Base-by-base conservation (phyloP, 1,140 invertebrate species). In the Triops longicaudatus region DNA sequence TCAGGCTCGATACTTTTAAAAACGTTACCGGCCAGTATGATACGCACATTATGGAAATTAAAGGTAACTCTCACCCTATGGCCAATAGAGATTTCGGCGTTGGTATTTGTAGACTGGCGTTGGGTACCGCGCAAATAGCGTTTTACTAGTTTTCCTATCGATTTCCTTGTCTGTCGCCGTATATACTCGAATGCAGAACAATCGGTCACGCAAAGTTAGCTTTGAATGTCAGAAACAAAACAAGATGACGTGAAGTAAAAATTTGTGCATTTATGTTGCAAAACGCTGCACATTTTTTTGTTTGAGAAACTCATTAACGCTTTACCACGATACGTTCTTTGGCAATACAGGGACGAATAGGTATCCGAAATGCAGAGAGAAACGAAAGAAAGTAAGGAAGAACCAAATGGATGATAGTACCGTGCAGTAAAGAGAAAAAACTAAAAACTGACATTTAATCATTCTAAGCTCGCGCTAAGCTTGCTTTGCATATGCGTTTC, bases 21-120 rank as follows among this genome's bases (percentile, higher is more conserved):
- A 86, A 17, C 87, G 91, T 74, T 90, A 88, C 90, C 80, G 92
- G 89, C 83, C 90, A 94, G 83, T 93, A 92, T 83, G 93, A 95
- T 83, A 89, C 90, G n/a, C 92, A 94, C 84, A 95, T 95, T 83
- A 89, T 89, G 78, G 87, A 91, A 84, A 92, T 93, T 81, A 89
- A 90, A 93, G 92, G 93, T 94, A 88, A 84, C 26, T 11, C n/a
- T 63, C 7, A 9, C 17, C 5, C 14, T 6, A n/a, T 63, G 50
- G 50, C 10, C 50, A 22, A 22, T 14, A n/a, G 50, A 22, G 50
- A 10, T 1, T 1, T 10, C 22, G 17, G 22, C 14, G 17, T 22
- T 14, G 22, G 50, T 17, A 17, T 63, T 22, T 63, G 17, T 63
- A 4, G n/a, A 37, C 31, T 37, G 31, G 7, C 31, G 31, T 37